Conservation (phyloP, 2,888 invertebrate species). For the Drosophila antonietae region DNA sequence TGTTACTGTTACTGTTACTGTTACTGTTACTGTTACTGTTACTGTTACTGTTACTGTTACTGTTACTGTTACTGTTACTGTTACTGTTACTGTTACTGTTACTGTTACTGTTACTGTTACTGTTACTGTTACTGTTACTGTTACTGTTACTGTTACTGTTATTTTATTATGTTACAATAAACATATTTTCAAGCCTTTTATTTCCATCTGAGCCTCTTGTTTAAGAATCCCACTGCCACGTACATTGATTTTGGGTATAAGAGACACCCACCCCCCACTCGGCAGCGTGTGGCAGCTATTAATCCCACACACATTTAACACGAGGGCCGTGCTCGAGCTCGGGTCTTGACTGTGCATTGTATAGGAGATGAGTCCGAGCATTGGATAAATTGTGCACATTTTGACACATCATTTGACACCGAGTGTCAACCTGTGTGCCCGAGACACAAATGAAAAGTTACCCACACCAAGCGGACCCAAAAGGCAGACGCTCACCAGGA, state of each 20-base stretch:
- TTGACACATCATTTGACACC: constrained; percentile 82
- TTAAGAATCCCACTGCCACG: constrained; percentile 7
- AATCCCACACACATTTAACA: constrained; percentile 71
- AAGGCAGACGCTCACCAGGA: neutral
- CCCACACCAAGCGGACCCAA: constrained; percentile 22
- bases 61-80: neutral
- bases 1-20: neutral
- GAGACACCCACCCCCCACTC: constrained; percentile 22
- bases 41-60: neutral
- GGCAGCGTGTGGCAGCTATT: constrained; percentile 64
- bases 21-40: neutral
- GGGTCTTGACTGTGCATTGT: constrained; percentile 21
- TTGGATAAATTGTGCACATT: constrained; percentile 77
- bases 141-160: neutral
- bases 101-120: neutral
- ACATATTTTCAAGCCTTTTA: too few species aligned
- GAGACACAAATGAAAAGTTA: constrained; percentile 75
- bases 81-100: neutral
- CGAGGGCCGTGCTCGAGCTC: constrained; percentile 7
- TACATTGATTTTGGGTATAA: constrained; percentile 12
- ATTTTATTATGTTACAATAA: too few species aligned
- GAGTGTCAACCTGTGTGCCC: constrained; percentile 66
- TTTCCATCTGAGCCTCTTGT: neutral
- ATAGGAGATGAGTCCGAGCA: constrained; percentile 43
- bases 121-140: neutral